Evolutionary conservation across 1,140 invertebrate species (phyloP), one percentile per base, ranked within the genome.

Genomic region (Leptonema lineaticorne): DNA sequence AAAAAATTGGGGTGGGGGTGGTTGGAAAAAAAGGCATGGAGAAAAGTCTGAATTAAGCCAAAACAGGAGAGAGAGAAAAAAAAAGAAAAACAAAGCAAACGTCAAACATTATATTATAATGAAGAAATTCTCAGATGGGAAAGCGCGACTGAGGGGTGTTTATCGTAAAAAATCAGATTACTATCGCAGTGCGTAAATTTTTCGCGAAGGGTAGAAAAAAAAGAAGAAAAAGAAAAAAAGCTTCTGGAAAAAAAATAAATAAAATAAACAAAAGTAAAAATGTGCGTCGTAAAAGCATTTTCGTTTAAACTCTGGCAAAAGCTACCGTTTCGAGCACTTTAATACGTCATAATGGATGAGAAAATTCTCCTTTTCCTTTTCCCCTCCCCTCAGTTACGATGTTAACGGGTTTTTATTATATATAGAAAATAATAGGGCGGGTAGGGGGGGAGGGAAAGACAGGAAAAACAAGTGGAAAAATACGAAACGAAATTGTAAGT

Each of bases 11-110:
- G 27, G 20, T 26, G 16, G 20, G 53, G 27, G 26, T 53, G 45
- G 63, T 59, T 63, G 63, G 53, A 45, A 68, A 63, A 11, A 67
- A 37, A 68, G 63, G 58, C 67, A 56, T 69, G 56, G 33, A 64
- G 68, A 37, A 45, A 63, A 8, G 22, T 59, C 64, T 69, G 68
- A 69, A 57, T 59, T 56, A 63, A 53, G 27, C 2, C 24, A 53
- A 26, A 53, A 53, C 1, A 53, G 22, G 20, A 18, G 20, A 11
- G 6, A 53, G 27, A 53, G 20, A 26, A 26, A 18, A 18, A 24
- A 50, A 53, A 9, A 20, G 16, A 48, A 48, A 16, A 20, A 20
- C 37, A 48, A 18, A 22, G n/a, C 7, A 9, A 11, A 53, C 22
- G 22, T 53, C 20, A 53, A 24, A 53, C 8, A 24, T 26, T 53